Evolutionary conservation across 2,888 invertebrate species (phyloP).

Genomic region (Adelognathus sp.): DNA sequence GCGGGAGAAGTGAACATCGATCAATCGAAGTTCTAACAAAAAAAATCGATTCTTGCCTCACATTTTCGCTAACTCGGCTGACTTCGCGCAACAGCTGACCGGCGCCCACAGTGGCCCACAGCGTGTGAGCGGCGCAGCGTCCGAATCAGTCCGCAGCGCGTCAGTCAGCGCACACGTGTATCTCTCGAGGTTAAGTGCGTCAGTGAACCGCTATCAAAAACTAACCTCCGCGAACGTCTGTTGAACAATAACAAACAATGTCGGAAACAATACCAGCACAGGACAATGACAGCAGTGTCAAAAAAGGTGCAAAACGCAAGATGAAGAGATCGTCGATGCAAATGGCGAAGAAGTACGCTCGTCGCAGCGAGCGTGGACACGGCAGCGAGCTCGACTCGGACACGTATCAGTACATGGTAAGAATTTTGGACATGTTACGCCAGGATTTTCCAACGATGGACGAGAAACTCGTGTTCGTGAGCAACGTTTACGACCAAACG

Average conservation of each 20-base stretch:
- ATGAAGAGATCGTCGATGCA: conserved; percentile 86
- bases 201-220: too few species aligned
- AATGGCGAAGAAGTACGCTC: conserved; percentile 90
- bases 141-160: too few species aligned
- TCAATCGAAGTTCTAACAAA: background rate
- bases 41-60: background rate
- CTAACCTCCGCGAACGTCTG: too few species aligned
- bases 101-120: too few species aligned
- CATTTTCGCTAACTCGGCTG: background rate
- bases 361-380: conserved; percentile 81
- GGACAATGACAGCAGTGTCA: background rate
- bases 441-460: conserved; percentile 86
- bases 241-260: background rate
- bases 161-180: background rate
- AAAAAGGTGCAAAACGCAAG: conserved; percentile 82
- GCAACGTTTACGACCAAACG: conserved; percentile 89
- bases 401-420: conserved; percentile 89
- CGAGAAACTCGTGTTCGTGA: conserved; percentile 88
- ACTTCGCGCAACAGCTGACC: background rate
- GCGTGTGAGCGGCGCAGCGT: too few species aligned
- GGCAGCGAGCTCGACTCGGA: conserved; percentile 88
- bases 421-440: conserved; percentile 88
- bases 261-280: background rate
- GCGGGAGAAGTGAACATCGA: background rate
- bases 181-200: background rate